These are phyloP conservation scores for Dicaeum eximium DNA, from an alignment of 2,113 vertebrate species.

Conservation along the genomic window DNA sequence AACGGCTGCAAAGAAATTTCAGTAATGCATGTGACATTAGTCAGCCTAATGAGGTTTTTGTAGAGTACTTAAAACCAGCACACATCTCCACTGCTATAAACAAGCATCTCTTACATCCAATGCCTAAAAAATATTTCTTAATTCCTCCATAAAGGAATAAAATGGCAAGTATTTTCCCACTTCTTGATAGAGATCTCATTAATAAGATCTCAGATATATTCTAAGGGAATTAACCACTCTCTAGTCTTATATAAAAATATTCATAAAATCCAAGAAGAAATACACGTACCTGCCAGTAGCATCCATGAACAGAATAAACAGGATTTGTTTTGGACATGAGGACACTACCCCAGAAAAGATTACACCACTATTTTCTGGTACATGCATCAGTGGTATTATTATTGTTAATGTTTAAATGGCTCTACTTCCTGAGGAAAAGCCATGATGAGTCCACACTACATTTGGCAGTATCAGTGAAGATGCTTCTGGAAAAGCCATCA, in stretches of 20 bases:
- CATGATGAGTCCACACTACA: background rate
- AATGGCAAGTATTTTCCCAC: background rate
- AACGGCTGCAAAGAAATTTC: background rate
- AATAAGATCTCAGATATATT: background rate
- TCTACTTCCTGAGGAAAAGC: background rate
- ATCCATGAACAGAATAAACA: background rate
- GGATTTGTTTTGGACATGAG: background rate
- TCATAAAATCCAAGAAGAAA: background rate
- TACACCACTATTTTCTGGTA: background rate
- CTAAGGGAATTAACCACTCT: background rate
- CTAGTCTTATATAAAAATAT: background rate
- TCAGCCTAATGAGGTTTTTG: background rate
- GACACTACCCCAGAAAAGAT: background rate
- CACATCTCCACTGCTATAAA: background rate
- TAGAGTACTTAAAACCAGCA: background rate
- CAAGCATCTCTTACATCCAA: background rate
- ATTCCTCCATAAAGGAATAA: background rate
- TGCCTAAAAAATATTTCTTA: background rate
- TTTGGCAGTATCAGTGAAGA: background rate
- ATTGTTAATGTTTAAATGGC: background rate
- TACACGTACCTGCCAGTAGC: background rate
- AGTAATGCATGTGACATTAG: background rate
- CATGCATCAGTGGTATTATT: background rate
- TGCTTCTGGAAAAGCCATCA: background rate
- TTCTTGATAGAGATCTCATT: background rate